Evolutionary conservation across 2,888 invertebrate species (phyloP), one percentile per base, ranked within the genome.

Genomic region (Eurytoma adleriae): DNA sequence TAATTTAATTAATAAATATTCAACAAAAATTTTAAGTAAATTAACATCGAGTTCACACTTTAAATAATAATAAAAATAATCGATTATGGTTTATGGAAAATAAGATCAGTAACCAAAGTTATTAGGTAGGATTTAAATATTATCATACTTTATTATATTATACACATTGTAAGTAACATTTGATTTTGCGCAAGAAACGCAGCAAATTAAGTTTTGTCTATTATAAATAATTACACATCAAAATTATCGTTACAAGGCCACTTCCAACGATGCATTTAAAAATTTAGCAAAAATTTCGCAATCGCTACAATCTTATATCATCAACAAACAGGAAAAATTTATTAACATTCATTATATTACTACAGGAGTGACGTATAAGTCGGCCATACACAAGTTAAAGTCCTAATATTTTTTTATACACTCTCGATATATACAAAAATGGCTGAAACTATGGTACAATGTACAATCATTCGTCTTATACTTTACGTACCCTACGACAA

Each of bases 371-470:
- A 16, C 7, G 27, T 56, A 16, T 56, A 14, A 62, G n/a, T 62
- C 57, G 57, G 61, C 62, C 59, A 56, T 72, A 27, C 30, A 61
- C 13, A 68, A 57, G 50, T 30, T 40, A 74, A 75, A 59, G 57
- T 74, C 66, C 71, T 64, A 59, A 20, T 70, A 79, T 52, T 12
- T 52, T 54, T 71, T 69, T 73, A 69, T 50, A 80, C 62, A 67
- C 56, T 77, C 50, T 54, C 27, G 69, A 73, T 81, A 82, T 82
- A 78, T 84, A 84, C 77, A 82, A 40, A 40, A 86, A 87, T 87
- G 86, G 86, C 86, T 87, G 85, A 84, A 85, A 81, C 81, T 86
- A 85, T 84, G 78, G 81, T 87, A 86, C 85, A 87, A 86, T 87
- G 82, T 87, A 87, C 86, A 86, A 78, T 84, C 67, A 74, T 72